Evolutionary conservation across 2,888 invertebrate genomes (phyloP), one percentile per base, ranked within the genome.

Genomic region (Slavum lentiscoides): DNA sequence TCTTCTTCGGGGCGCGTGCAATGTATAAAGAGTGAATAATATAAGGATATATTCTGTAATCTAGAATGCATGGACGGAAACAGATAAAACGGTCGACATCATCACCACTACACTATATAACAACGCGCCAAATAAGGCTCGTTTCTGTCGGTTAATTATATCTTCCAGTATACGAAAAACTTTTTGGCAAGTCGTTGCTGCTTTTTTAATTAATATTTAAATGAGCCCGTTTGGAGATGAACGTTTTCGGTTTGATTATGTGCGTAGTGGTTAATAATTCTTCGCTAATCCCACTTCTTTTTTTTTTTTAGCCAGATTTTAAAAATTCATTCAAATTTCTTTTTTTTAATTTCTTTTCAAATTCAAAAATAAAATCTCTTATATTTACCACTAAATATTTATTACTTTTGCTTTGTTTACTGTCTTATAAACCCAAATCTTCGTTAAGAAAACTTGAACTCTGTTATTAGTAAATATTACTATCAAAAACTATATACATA

Each of bases 191-290:
- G 59, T 68, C 30, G 43, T 49, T 49, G 21, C 49, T 59, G 39
- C 43, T 67, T 75, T 75, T 67, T 80, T 80, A 80, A 80, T 80
- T 72, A 72, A 80, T 72, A 80, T 80, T 72, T 64, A 80, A 80
- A 80, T 80, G 64, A 72, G 80, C 39, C 64, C 64, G 61, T 80
- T 67, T 30, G 21, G 66, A 1, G 43, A 58, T 66, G 66, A 75
- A 43, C n/a, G 23, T 58, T 67, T 43, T 30, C 3, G 58, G 39
- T 75, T 59, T 70, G 2, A 13, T 58, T 6, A 23, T 21, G 17
- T n/a, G 30, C 30, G n/a, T 55, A 64, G 19, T 21, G 59, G 15
- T 39, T 43, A 8, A 15, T 59, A 67, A 75, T 67, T 58, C 43
- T 58, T 43, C 58, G 19, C 58, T 67, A 13, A 55, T 75, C 58